phyloP scores from a whole-genome alignment of 2,113 vertebrate genomes.

The Ictalurus furcatus region DNA sequence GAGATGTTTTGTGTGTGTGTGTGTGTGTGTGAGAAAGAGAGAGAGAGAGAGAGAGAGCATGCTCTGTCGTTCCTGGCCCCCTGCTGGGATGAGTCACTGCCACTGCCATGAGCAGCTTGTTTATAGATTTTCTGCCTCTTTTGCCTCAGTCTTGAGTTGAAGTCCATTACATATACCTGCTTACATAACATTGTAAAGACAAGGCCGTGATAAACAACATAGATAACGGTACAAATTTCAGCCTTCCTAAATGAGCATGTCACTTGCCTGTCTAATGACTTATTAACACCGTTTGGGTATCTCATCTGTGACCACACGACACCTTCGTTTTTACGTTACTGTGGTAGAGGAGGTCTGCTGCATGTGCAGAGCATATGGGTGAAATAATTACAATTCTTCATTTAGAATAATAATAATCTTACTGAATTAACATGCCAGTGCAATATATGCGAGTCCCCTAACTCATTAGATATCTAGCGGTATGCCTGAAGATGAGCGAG shows the following conservation, averaged over 20 bases:
- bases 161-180: conserved; percentile 1
- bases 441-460: not conserved
- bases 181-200: not conserved
- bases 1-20: conserved; percentile 8
- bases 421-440: not conserved
- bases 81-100: conserved; percentile 31
- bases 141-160: conserved; percentile 19
- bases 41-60: not conserved
- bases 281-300: not conserved
- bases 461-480: not conserved
- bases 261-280: not conserved
- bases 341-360: not conserved
- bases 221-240: conserved; percentile 7
- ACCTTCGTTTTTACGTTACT: not conserved
- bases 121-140: conserved; percentile 39
- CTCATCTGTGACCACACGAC: conserved; percentile 7
- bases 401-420: not conserved
- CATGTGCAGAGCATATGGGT: not conserved
- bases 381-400: not conserved
- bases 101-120: conserved; percentile 23
- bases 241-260: not conserved
- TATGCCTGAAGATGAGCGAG: not conserved
- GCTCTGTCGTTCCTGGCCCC: conserved; percentile 5
- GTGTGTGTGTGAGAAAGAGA: conserved; percentile 7
- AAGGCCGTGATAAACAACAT: not conserved